A percentile compares a stretch with the other conserved stretches of the same genome.
phyloP scores from a whole-genome alignment of 2,888 invertebrate species.

The Bellardia bayeri region DNA sequence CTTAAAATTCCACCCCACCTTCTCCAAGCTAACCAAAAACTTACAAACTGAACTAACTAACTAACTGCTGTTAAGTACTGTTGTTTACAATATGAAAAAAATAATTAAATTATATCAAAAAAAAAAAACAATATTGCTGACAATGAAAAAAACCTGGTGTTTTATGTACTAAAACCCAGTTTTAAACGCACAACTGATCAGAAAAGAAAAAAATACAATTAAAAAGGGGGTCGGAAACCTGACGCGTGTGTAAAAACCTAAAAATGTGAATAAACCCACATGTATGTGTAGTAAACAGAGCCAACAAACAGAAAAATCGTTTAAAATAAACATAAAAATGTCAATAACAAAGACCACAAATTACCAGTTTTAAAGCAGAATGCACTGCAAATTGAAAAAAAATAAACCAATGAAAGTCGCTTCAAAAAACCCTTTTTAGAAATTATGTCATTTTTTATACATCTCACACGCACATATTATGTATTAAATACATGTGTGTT shows the following conservation, averaged over 20 bases:
- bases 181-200: constrained; percentile 48
- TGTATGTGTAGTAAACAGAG: constrained; percentile 2
- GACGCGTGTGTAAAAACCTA: constrained; percentile 66
- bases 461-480: neutral
- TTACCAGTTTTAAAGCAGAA: constrained; percentile 29
- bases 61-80: constrained; percentile 8
- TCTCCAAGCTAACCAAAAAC: neutral
- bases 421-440: constrained; percentile 26
- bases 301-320: constrained; percentile 38
- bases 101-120: constrained; percentile 14
- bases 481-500: neutral
- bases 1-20: constrained; percentile 57
- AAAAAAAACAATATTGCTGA: constrained; percentile 22
- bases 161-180: constrained; percentile 66
- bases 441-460: constrained; percentile 46
- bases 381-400: constrained; percentile 14
- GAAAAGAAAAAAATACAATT: neutral
- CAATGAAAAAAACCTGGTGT: constrained; percentile 69
- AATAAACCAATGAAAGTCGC: constrained; percentile 42
- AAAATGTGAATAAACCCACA: constrained; percentile 68
- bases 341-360: constrained; percentile 44
- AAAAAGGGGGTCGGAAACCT: constrained; percentile 68
- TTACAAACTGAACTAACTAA: neutral
- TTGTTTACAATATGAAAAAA: constrained; percentile 33
- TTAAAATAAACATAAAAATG: constrained; percentile 44